These are phyloP conservation scores for Caenorhabditis imperialis DNA, from an alignment of 2,888 invertebrate species.

Conservation along the genomic window DNA sequence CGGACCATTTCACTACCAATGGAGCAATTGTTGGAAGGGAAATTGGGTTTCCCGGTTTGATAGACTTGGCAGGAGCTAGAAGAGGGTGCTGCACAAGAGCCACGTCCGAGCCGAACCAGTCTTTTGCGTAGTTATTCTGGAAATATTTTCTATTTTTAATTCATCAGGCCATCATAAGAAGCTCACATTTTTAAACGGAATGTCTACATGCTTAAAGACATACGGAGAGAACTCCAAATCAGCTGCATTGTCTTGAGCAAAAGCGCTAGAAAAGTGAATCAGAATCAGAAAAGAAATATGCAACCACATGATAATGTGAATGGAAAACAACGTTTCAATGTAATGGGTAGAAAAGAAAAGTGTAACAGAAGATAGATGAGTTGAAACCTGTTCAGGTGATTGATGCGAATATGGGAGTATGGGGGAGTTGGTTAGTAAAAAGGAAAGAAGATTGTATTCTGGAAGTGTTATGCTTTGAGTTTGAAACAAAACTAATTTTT, in stretches of 20 bases:
- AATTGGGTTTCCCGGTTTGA: constrained; percentile 67
- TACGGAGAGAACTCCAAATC: constrained; percentile 71
- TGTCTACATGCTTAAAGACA: constrained; percentile 65
- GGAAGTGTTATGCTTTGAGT: too few species aligned
- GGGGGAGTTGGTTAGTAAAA: too few species aligned
- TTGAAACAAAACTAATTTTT: too few species aligned
- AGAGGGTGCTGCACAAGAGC: constrained; percentile 68
- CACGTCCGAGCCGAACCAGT: constrained; percentile 69
- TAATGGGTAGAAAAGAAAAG: neutral
- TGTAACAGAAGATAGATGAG: constrained; percentile 1
- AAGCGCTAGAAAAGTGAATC: neutral
- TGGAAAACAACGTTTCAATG: too few species aligned
- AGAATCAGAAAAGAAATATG: neutral
- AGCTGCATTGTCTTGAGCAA: constrained; percentile 60
- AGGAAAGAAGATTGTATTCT: too few species aligned
- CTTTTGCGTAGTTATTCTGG: constrained; percentile 68
- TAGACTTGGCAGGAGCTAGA: constrained; percentile 64
- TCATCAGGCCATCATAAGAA: neutral
- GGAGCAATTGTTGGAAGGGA: constrained; percentile 72
- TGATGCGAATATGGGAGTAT: too few species aligned
- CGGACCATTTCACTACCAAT: constrained; percentile 65
- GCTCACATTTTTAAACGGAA: constrained; percentile 71
- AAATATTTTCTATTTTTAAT: constrained; percentile 12
- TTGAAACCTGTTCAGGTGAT: constrained; percentile 1
- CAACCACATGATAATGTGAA: too few species aligned